These are phyloP conservation scores for Leucoraja ocellata DNA, from an alignment of 2,797 vertebrate genomes.

Conservation along the genomic window DNA sequence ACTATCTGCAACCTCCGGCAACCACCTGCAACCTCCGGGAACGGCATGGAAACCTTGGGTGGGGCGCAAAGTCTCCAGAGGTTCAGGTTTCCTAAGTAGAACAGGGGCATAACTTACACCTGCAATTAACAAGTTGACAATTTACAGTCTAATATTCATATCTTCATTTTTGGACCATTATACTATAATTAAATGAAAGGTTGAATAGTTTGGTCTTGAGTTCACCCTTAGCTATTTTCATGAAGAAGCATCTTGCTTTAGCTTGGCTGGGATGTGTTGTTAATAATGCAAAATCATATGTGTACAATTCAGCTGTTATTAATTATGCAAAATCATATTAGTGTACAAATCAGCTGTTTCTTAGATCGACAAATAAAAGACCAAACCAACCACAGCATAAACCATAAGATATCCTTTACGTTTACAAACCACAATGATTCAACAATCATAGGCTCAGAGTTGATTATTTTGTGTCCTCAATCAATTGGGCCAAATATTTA, in stretches of 20 bases:
- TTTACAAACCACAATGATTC: not conserved
- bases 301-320: no score
- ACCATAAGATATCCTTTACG: not conserved
- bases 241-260: not conserved
- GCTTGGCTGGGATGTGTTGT: not conserved
- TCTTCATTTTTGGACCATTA: not conserved
- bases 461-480: not conserved
- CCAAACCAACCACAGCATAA: not conserved
- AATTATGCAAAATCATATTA: not conserved
- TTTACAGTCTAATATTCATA: not conserved
- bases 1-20: no score
- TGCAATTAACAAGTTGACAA: not conserved
- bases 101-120: not conserved
- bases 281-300: not conserved
- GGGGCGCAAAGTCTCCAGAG: no score
- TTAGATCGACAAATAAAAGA: not conserved
- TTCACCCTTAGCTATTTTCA: not conserved
- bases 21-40: no score
- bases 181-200: not conserved
- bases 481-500: not conserved
- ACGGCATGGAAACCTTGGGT: no score
- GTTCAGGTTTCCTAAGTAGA: no score
- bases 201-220: not conserved
- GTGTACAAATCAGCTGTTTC: not conserved
- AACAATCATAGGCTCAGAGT: not conserved